These are phyloP conservation scores for Cladorhizidae sp. DNA, from an alignment of 37 sponge, comb jelly and placozoan genomes.

Conservation along the genomic window DNA sequence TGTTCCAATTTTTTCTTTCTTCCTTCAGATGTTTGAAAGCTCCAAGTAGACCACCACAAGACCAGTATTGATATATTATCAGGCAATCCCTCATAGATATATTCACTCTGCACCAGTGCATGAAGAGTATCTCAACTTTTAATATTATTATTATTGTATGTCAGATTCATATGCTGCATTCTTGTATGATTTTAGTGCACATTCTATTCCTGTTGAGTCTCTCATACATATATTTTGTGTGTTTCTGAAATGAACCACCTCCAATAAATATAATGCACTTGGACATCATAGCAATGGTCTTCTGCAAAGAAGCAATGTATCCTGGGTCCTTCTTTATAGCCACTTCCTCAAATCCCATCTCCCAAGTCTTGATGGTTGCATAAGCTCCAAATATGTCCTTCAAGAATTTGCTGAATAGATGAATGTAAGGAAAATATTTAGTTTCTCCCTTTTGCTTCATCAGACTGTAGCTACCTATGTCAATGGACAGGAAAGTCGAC, in stretches of 20 bases:
- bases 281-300: conserved; percentile 27
- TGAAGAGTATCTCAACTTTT: no score
- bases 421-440: conserved; percentile 12
- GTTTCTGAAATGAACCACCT: conserved; percentile 45
- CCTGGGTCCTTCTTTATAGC: conserved; percentile 16
- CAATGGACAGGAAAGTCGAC: conserved; percentile 30
- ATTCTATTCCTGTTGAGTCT: background rate
- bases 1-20: no score
- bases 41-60: no score
- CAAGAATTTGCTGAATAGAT: conserved; percentile 22
- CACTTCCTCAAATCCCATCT: conserved; percentile 31
- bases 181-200: conserved; percentile 2
- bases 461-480: conserved; percentile 43
- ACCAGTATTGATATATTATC: no score
- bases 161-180: background rate
- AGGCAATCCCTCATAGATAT: no score
- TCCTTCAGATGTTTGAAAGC: no score
- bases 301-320: conserved; percentile 46
- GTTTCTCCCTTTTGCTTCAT: background rate
- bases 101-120: no score
- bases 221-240: conserved; percentile 30
- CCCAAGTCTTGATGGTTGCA: conserved; percentile 18
- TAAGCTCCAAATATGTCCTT: background rate
- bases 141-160: no score
- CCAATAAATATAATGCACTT: conserved; percentile 64